Base-by-base conservation (phyloP, 2,113 vertebrate genomes). In the Gavia stellata region DNA sequence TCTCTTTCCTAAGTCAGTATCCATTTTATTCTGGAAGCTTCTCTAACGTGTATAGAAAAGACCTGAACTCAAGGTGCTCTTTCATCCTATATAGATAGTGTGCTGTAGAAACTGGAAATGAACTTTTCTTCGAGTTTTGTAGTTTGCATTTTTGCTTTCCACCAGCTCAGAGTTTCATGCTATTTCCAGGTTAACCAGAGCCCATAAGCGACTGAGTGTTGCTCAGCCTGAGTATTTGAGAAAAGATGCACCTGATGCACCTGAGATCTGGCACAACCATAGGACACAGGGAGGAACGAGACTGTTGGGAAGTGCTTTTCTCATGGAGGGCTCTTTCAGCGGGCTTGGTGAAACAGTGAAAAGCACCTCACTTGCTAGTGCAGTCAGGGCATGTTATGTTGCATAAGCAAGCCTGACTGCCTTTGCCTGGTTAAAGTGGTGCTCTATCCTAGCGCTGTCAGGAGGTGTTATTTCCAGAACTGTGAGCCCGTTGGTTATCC, bases 381-480 rank as follows among this genome's bases (percentile, higher is more conserved):
- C 67, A 79, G 78, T 20, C 91, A 81, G 93, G 92, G 81, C 67
- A 81, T 81, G 79, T 84, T 80, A 93, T 36, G 59, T n/a, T 95
- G 84, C 85, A 56, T 65, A 84, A 93, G 70, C n/a, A 52, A 97
- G 92, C 72, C 80, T 86, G 83, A 66, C 70, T 80, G 92, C 66
- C 85, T 96, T 91, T 96, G 92, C 77, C 74, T 70, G 88, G 68
- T 81, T 90, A 31, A 94, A 92, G 74, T 34, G 13, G 34, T 67
- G 49, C 70, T 90, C 79, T 96, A 4, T 25, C 68, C n/a, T 24
- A 94, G 83, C 6, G 3, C 86, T 96, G 96, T 97, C 97, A 97
- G 86, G 67, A 70, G 36, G 44, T 74, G 89, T 95, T 92, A 97
- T 86, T 97, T 97, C 97, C 96, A 93, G 79, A 83, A 53, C 56